Evolutionary conservation across 2,888 invertebrate genomes (phyloP), one percentile per base, ranked within the genome.

Genomic region (Clitarchus hookeri): DNA sequence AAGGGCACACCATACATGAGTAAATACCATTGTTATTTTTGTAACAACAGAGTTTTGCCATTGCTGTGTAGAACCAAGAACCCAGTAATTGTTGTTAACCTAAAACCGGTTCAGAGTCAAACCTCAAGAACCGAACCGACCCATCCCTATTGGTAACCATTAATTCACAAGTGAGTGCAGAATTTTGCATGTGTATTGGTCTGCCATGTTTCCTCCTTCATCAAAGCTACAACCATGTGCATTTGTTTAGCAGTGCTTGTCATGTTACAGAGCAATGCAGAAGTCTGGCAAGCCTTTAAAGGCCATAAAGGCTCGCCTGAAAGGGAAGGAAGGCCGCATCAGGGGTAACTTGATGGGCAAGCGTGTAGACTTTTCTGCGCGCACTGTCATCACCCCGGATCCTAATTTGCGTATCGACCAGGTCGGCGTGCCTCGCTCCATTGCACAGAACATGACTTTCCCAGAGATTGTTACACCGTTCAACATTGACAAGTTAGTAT

Each of bases 291-390:
- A 99, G 91, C 99, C 99, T 0, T 92, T 99, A 13, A 99, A 99
- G 93, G 98, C 99, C 0, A 94, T 99, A 85, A 99, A 99, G 91
- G 97, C 99, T 6, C 95, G 99, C 84, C 91, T 97, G 84, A 99
- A 99, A 92, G 99, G 99, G 27, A 99, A 99, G 91, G 99, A 99
- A 95, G 99, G 99, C 0, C 94, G 99, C 90, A 99, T 99, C 90
- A 94, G 99, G 92, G 99, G 99, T 90, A 99, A 99, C 92, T 94
- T 99, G 90, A 99, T 99, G 99, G 99, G 99, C 86, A 99, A 99
- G 91, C 98, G 99, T 93, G 99, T 99, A 0, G 99, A 99, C 91
- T 99, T 99, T 91, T 99, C 99, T 0, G 99, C 99, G 9, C 96
- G 99, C 91, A 99, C 99, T 90, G 99, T 99, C 90, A 98, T 98